phyloP scores from a whole-genome alignment of 2,888 invertebrate genomes.

The Drosophila birchii region DNA sequence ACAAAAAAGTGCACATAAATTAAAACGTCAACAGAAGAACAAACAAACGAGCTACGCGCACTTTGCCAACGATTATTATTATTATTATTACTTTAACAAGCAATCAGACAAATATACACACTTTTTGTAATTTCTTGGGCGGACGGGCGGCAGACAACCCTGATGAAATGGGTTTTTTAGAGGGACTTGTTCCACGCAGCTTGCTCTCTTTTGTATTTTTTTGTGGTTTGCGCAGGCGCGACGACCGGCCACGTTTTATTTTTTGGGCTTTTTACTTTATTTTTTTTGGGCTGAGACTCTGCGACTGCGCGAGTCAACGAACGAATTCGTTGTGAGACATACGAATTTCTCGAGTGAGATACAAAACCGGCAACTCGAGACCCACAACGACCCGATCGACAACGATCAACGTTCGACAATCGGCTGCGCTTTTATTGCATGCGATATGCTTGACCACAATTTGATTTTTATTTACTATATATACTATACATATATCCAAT shows the following conservation, averaged over 20 bases:
- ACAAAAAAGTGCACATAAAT: slow-evolving; percentile 54
- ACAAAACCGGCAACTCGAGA: slow-evolving; percentile 37
- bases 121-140: slow-evolving; percentile 39
- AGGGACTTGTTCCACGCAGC: slow-evolving; percentile 26
- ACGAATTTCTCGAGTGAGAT: slow-evolving; percentile 46
- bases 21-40: slow-evolving; percentile 57
- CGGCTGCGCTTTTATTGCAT: slow-evolving; percentile 56
- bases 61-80: slow-evolving; percentile 47
- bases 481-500: slow-evolving; percentile 2
- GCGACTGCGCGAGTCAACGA: slow-evolving; percentile 75
- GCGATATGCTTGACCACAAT: slow-evolving; percentile 51
- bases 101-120: slow-evolving; percentile 43
- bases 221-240: slow-evolving; percentile 69
- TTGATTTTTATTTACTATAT: slow-evolving; percentile 14
- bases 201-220: slow-evolving; percentile 28
- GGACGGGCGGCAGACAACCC: slow-evolving; percentile 17
- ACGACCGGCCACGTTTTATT: slow-evolving; percentile 50
- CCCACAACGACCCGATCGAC: slow-evolving; percentile 29
- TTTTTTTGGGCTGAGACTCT: slow-evolving; percentile 16
- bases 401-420: slow-evolving; percentile 28
- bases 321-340: slow-evolving; percentile 81
- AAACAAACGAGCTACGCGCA: slow-evolving; percentile 44
- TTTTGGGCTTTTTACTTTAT: slow-evolving; percentile 4
- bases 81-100: slow-evolving; percentile 31
- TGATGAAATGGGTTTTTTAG: slow-evolving; percentile 27